Base-by-base conservation (phyloP, 2,888 invertebrate genomes). In the Augochlorella aurata region DNA sequence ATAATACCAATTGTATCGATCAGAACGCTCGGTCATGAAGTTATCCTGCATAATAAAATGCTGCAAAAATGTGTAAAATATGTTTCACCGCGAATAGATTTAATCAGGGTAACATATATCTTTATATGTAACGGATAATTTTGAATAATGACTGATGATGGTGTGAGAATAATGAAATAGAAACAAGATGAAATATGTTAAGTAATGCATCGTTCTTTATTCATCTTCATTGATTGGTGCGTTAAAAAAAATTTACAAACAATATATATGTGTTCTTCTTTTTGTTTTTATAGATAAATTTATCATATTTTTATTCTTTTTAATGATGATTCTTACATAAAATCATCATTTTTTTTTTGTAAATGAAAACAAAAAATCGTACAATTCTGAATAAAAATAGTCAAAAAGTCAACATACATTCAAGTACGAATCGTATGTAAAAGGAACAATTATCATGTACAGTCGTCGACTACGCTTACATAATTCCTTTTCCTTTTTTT, bases 11-110 rank as follows among this genome's bases (percentile, higher is more conserved):
- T 72, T 74, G 50, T 58, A 78, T 67, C 52, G 61, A 75, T 49
- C 1, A 58, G 50, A 77, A 47, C 74, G 54, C 61, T 24, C 44
- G 65, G 77, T 50, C 21, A 74, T 72, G 50, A 65, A 44, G 74
- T 69, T 45, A 29, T 18, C 71, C 71, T 71, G 71, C 71, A n/a
- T 84, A 85, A 80, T 85, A 85, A 83, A 88, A 65, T 18, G 52
- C n/a, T 73, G 69, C 47, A 70, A 74, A 38, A 69, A 29, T 67
- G 45, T 70, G 72, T 63, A 74, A 67, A 54, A 74, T 58, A 74
- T 29, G 44, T 44, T 77, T 79, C 61, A 14, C 14, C 29, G 45
- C 66, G 38, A n/a, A 44, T 50, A 67, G 16, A 49, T 50, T 45
- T 45, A 49, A 21, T 45, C 50, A 58, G 29, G 49, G 58, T 65